Evolutionary conservation across 2,888 invertebrate species (phyloP).

Genomic region (Drosophila picticornis): DNA sequence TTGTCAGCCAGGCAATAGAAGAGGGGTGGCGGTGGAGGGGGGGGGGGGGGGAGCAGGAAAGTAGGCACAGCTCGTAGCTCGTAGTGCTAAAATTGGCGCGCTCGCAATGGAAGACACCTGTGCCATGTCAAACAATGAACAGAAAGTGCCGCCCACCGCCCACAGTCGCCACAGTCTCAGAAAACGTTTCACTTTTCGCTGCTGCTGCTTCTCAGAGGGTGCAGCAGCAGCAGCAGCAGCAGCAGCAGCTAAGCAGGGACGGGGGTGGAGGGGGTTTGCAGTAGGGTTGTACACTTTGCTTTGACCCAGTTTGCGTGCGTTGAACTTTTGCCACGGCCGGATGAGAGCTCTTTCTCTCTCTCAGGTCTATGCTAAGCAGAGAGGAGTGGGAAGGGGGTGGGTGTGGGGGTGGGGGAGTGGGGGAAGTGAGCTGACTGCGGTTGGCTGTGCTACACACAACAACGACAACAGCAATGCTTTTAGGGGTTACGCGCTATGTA

Average conservation of each 20-base stretch:
- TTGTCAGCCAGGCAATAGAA: slow-evolving; percentile 26
- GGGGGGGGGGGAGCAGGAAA: background rate
- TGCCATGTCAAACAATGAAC: slow-evolving; percentile 67
- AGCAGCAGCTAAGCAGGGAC: background rate
- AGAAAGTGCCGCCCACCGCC: slow-evolving; percentile 17
- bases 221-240: background rate
- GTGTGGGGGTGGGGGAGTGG: slow-evolving; percentile 8
- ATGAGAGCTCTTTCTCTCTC: slow-evolving; percentile 35
- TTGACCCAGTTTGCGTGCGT: slow-evolving; percentile 84
- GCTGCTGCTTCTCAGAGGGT: slow-evolving; percentile 44
- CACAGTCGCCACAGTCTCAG: slow-evolving; percentile 18
- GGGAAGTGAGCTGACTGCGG: slow-evolving; percentile 1
- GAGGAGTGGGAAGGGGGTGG: background rate
- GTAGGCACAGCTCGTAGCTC: background rate
- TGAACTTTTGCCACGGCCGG: slow-evolving; percentile 73
- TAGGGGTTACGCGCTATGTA: slow-evolving; percentile 73
- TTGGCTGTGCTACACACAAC: slow-evolving; percentile 27
- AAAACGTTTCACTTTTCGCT: slow-evolving; percentile 69
- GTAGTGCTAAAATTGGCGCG: slow-evolving; percentile 65
- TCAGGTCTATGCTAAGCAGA: slow-evolving; percentile 26
- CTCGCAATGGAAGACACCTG: slow-evolving; percentile 74
- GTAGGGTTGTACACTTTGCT: slow-evolving; percentile 82
- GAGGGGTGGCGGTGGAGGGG: too few species aligned
- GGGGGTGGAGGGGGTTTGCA: slow-evolving; percentile 7
- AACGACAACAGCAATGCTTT: slow-evolving; percentile 20